These are phyloP conservation scores for Peromyscus eremicus DNA, from an alignment of 2,797 vertebrate genomes.

Conservation along the genomic window DNA sequence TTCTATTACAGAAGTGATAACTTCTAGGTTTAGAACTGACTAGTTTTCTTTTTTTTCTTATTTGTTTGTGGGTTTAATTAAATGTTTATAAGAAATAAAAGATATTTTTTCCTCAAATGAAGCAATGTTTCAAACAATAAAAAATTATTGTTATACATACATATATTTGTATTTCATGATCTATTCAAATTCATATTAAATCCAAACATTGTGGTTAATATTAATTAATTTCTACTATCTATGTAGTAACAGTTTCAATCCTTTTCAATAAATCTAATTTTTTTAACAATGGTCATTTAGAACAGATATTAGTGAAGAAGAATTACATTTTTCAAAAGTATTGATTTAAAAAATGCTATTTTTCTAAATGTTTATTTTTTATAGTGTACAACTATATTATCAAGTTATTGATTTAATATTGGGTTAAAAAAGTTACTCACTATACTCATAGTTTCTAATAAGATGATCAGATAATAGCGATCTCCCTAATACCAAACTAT, in stretches of 20 bases:
- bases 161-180: not conserved
- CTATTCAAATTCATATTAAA: not conserved
- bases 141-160: not conserved
- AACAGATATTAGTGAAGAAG: not conserved
- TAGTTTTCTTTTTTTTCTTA: not conserved
- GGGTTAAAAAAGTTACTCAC: not conserved
- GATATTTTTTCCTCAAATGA: not conserved
- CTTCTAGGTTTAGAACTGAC: not conserved
- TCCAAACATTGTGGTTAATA: not conserved
- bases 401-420: not conserved
- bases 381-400: not conserved
- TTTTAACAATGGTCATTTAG: not conserved
- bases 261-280: not conserved
- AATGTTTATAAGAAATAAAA: not conserved
- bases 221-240: not conserved
- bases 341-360: not conserved
- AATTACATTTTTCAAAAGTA: not conserved
- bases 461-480: not conserved
- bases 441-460: not conserved
- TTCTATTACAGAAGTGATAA: not conserved
- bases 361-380: not conserved
- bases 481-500: not conserved
- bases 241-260: not conserved
- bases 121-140: not conserved
- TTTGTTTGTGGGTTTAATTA: not conserved